A percentile compares a stretch with the other conserved stretches of the same genome.
Evolutionary conservation across 2,113 vertebrate genomes (phyloP).

Genomic region (Trematocara macrostoma): DNA sequence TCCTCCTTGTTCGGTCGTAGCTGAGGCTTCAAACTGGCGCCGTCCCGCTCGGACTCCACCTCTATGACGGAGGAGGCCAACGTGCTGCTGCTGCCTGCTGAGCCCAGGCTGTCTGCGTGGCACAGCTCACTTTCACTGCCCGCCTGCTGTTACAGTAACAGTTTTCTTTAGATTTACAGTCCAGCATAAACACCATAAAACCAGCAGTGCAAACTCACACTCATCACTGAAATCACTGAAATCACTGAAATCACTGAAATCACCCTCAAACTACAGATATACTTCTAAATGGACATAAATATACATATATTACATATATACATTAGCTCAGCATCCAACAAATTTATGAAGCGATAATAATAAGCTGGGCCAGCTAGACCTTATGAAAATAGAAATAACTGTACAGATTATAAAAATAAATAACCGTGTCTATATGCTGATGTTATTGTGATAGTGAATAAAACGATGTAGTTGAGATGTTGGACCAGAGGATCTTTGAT

Average conservation of each 20-base stretch:
- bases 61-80: constrained; percentile 70
- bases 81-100: constrained; percentile 49
- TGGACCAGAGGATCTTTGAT: not conserved
- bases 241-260: not conserved
- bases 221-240: not conserved
- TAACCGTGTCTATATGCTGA: not conserved
- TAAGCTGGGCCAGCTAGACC: not conserved
- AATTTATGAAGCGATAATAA: not conserved
- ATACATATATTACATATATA: not conserved
- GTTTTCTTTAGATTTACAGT: not conserved
- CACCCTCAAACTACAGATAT: not conserved
- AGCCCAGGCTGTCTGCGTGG: constrained; percentile 27
- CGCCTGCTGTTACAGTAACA: constrained; percentile 49
- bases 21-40: not conserved
- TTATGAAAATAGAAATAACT: not conserved
- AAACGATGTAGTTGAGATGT: not conserved
- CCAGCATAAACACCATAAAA: not conserved
- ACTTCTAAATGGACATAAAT: not conserved
- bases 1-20: not conserved
- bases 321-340: not conserved
- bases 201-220: too few relatives aligned
- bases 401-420: not conserved
- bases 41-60: constrained; percentile 43
- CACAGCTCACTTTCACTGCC: constrained; percentile 79
- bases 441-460: not conserved